A percentile compares a stretch with the other conserved stretches of the same genome.
Conservation (phyloP, 2,888 invertebrate genomes). For the Perithous albicinctus region DNA sequence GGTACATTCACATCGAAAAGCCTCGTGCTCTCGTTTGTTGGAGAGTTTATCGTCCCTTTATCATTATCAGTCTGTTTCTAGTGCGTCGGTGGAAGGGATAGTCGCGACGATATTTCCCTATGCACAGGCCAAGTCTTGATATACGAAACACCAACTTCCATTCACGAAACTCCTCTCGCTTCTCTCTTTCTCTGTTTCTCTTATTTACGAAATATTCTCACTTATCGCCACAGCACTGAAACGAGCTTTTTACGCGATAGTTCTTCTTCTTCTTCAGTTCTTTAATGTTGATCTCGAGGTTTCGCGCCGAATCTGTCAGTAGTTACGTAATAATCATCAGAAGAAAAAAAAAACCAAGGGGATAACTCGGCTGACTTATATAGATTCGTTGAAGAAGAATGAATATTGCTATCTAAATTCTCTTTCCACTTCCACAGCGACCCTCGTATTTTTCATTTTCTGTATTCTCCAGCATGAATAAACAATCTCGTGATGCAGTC, state of each 20-base stretch:
- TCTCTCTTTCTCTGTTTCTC: neutral
- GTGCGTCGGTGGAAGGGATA: conserved; percentile 47
- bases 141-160: conserved; percentile 55
- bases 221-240: conserved; percentile 54
- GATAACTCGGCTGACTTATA: neutral
- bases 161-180: conserved; percentile 49
- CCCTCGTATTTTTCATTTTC: neutral
- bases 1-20: conserved; percentile 27
- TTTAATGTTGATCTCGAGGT: neutral
- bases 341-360: neutral
- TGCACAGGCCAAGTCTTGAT: conserved; percentile 55
- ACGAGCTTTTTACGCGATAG: conserved; percentile 26
- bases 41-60: conserved; percentile 67
- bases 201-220: conserved; percentile 54
- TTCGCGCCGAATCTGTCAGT: conserved; percentile 28
- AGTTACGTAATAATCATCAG: conserved; percentile 38
- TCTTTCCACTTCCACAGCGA: neutral
- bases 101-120: conserved; percentile 51
- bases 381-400: conserved; percentile 6
- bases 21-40: conserved; percentile 38
- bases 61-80: conserved; percentile 28
- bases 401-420: conserved; percentile 18
- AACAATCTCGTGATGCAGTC: conserved; percentile 38
- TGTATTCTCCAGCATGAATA: conserved; percentile 20
- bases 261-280: conserved; percentile 1